Evolutionary conservation across 2,113 vertebrate genomes (phyloP).

Genomic region (Phocoena phocoena): DNA sequence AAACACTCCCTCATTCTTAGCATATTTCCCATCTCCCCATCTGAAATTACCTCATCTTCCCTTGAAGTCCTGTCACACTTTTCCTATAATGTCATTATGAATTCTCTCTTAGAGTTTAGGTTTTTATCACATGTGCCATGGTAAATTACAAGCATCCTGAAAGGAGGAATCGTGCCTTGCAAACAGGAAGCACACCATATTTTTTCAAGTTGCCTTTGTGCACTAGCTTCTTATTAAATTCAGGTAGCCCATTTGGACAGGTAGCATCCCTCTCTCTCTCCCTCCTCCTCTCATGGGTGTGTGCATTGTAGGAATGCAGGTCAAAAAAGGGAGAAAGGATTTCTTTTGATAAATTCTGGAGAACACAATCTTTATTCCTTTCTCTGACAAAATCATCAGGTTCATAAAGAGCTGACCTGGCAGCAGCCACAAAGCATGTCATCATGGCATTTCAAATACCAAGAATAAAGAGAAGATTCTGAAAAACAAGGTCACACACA

Average conservation of each 20-base stretch:
- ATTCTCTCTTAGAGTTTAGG: not conserved
- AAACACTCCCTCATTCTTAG: not conserved
- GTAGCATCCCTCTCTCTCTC: not conserved
- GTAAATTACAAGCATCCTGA: not conserved
- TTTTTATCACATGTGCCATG: not conserved
- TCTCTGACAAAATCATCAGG: not conserved
- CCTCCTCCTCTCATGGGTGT: not conserved
- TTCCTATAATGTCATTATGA: not conserved
- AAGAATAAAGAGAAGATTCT: not conserved
- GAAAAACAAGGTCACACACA: not conserved
- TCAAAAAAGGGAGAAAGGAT: not conserved
- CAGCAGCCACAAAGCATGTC: not conserved
- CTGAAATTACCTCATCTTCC: not conserved
- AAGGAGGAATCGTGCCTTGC: not conserved
- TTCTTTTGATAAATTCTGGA: not conserved
- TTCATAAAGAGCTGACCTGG: not conserved
- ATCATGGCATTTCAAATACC: not conserved
- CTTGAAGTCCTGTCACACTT: not conserved
- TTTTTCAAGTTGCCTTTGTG: not conserved
- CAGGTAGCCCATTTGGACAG: not conserved
- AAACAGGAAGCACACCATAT: not conserved
- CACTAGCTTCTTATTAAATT: not conserved
- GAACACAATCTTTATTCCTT: not conserved
- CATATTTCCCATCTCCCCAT: not conserved
- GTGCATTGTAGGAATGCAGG: not conserved